Evolutionary conservation across 1,140 invertebrate species (phyloP).

Genomic region (Dufourea novaeangliae): DNA sequence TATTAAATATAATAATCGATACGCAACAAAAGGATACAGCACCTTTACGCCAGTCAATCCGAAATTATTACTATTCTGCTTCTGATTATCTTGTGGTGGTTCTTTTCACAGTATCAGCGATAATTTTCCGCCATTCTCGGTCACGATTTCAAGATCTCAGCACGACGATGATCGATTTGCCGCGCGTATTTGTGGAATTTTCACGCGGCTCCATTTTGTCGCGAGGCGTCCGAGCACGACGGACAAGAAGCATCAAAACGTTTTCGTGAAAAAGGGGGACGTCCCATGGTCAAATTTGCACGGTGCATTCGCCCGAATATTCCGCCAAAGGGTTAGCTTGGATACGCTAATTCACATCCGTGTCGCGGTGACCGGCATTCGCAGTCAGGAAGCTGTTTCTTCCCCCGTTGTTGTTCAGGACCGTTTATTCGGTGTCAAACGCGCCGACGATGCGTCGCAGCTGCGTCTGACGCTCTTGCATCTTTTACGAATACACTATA

Average conservation of each 20-base stretch:
- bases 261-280: conserved; percentile 1
- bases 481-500: not conserved
- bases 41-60: too few relatives aligned
- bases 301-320: conserved; percentile 18
- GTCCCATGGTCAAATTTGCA: conserved; percentile 48
- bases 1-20: too few relatives aligned
- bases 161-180: conserved; percentile 6
- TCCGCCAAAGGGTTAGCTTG: conserved; percentile 43
- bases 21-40: too few relatives aligned
- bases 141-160: not conserved
- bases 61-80: too few relatives aligned
- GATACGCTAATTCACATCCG: conserved; percentile 53
- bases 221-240: not conserved
- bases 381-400: conserved; percentile 13
- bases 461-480: not conserved
- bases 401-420: conserved; percentile 13
- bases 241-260: not conserved
- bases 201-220: not conserved
- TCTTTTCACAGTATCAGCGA: not conserved
- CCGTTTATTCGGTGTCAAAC: conserved; percentile 15
- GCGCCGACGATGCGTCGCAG: conserved; percentile 20
- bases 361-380: conserved; percentile 35
- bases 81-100: too few relatives aligned
- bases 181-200: not conserved
- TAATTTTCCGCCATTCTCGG: not conserved